Base-by-base conservation (phyloP, 2,888 invertebrate genomes). In the Subacronicta megacephala region DNA sequence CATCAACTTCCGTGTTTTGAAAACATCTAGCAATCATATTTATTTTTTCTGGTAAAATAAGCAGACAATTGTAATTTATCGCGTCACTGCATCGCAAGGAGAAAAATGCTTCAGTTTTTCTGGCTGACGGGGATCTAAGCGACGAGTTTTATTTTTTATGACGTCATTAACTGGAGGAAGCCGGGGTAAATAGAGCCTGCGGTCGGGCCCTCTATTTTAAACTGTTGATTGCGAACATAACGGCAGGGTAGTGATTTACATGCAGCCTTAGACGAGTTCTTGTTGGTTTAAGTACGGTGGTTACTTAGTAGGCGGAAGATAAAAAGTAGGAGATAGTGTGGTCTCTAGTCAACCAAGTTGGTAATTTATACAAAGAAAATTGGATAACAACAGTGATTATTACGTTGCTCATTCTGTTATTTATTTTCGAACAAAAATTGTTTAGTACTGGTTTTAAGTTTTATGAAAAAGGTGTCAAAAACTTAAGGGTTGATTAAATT, bases 151-250 rank as follows among this genome's bases (percentile, higher is more conserved):
- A 90, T 88, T 90, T 91, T 92, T 91, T 90, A 90, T 88, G 91
- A 89, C 85, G 83, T 92, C 90, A 92, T 92, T 92, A 93, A 88
- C 83, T 85, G 63, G 78, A 91, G 92, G 92, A 93, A 91, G 87
- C 81, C 75, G 77, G 83, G 81, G 84, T 81, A 86, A 88, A 85
- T 82, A 84, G 82, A 87, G 84, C 83, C 84, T 91, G 92, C 86
- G 91, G 91, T 92, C 78, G 74, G 67, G 72, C 42, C 61, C 62
- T 73, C 71, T 68, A 82, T 85, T 89, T 85, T 80, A 83, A 90
- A 86, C 83, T 84, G 85, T 87, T 90, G 88, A 90, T 88, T 87
- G 83, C 84, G 67, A 82, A 80, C 73, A 60, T 70, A 67, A 66
- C 73, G 70, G 69, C 65, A 68, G 68, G 61, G 53, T 54, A 66